Evolutionary conservation across 1,140 invertebrate genomes (phyloP).

Genomic region (Diorhabda sublineata): DNA sequence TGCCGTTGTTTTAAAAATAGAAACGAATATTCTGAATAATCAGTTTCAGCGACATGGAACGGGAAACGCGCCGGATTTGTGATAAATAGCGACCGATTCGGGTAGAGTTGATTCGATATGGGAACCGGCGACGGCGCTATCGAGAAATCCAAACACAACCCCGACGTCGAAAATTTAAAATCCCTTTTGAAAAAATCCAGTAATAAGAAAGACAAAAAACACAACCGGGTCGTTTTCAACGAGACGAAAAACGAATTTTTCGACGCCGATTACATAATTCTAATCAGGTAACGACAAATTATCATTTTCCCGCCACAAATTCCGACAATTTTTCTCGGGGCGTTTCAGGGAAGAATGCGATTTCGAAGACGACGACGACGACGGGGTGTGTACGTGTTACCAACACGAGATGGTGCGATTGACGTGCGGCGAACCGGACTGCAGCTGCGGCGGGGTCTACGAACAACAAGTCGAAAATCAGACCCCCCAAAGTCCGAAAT

Average conservation of each 20-base stretch:
- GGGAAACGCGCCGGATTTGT: no score
- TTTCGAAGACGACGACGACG: conserved; percentile 68
- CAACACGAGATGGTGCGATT: conserved; percentile 65
- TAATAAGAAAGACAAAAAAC: conserved; percentile 43
- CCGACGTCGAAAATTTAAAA: conserved; percentile 50
- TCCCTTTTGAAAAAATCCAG: conserved; percentile 57
- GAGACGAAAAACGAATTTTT: conserved; percentile 83
- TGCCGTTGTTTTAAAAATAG: no score
- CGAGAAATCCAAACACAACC: conserved; percentile 42
- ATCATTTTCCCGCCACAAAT: not conserved
- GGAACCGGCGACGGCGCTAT: conserved; percentile 44
- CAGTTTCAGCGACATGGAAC: no score
- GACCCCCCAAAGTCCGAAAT: conserved; percentile 52
- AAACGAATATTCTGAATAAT: no score
- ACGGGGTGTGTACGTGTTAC: conserved; percentile 63
- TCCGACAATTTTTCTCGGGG: not conserved
- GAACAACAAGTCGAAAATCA: conserved; percentile 37
- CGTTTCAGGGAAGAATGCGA: conserved; percentile 63
- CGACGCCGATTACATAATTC: conserved; percentile 81
- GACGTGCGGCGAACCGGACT: conserved; percentile 58
- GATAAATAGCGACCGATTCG: no score
- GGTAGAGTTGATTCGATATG: conserved; percentile 30
- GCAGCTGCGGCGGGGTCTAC: conserved; percentile 51
- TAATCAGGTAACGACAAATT: conserved; percentile 55
- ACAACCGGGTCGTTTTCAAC: conserved; percentile 71